Evolutionary conservation across 2,797 vertebrate species (phyloP).

Genomic region (Cossypha caffra): DNA sequence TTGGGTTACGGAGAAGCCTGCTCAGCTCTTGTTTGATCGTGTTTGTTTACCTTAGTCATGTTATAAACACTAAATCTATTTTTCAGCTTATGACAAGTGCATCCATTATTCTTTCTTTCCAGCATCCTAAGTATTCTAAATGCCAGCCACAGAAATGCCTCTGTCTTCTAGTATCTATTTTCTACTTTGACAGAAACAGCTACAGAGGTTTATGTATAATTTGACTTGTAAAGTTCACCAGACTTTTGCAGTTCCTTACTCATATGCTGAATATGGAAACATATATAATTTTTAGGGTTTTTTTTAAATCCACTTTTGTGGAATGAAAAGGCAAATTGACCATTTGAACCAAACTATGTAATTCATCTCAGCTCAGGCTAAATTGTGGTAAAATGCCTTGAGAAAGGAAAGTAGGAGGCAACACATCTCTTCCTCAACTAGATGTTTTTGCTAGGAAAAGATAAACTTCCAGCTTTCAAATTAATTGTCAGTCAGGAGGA

Average conservation of each 20-base stretch:
- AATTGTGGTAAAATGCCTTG: not conserved
- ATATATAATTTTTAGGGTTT: not conserved
- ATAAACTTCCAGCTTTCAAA: not conserved
- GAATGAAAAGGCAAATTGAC: not conserved
- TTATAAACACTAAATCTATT: slow-evolving; percentile 33
- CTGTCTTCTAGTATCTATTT: slow-evolving; percentile 19
- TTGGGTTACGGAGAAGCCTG: slow-evolving; percentile 46
- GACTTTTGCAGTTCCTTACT: not conserved
- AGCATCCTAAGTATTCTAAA: not conserved
- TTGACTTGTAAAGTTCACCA: not conserved
- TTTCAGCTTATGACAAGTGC: slow-evolving; percentile 35
- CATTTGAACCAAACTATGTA: not conserved
- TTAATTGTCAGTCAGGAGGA: not conserved
- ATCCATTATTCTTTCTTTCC: slow-evolving; percentile 41
- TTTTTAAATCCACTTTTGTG: not conserved
- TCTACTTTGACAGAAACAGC: not conserved
- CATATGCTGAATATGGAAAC: not conserved
- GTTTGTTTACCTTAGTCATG: slow-evolving; percentile 52
- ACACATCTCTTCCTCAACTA: not conserved
- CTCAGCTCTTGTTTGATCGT: slow-evolving; percentile 43
- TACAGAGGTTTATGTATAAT: not conserved
- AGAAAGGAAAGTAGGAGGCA: not conserved
- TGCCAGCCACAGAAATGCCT: slow-evolving; percentile 13
- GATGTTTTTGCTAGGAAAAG: not conserved
- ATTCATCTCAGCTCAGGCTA: not conserved